Evolutionary conservation across 2,888 invertebrate species (phyloP).

Genomic region (Automeris io): DNA sequence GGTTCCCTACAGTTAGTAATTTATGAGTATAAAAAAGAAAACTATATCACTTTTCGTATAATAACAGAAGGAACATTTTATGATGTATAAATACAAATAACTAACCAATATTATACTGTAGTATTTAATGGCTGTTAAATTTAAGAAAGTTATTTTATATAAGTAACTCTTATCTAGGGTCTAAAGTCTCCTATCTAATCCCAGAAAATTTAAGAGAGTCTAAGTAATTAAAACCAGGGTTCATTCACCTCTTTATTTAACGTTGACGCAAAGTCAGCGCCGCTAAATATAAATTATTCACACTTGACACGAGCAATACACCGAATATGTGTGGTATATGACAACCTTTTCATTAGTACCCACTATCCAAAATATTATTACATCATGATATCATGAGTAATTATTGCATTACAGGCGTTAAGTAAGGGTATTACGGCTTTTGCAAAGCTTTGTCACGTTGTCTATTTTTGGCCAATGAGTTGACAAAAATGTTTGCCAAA

Average conservation of each 20-base stretch:
- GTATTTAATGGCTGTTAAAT: too few relatives aligned
- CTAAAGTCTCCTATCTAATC: neutral
- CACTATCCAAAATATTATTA: constrained; percentile 9
- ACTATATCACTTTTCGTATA: too few relatives aligned
- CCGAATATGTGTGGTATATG: constrained; percentile 12
- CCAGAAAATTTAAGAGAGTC: neutral
- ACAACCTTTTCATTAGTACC: constrained; percentile 12
- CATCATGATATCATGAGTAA: constrained; percentile 4
- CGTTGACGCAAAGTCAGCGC: neutral
- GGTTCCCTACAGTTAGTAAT: too few relatives aligned
- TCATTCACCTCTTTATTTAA: constrained; percentile 1
- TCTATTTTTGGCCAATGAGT: neutral
- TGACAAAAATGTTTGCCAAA: neutral
- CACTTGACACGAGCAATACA: constrained; percentile 9
- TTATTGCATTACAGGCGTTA: neutral
- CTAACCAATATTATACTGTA: too few relatives aligned
- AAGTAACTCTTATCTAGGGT: too few relatives aligned
- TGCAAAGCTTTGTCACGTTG: neutral
- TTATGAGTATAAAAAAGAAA: too few relatives aligned
- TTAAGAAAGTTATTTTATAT: too few relatives aligned
- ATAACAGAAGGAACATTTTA: too few relatives aligned
- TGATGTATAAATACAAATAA: too few relatives aligned
- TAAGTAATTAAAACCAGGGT: neutral
- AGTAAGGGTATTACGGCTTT: neutral
- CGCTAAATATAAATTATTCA: constrained; percentile 11